Evolutionary conservation across 1,140 invertebrate genomes (phyloP), one percentile per base, ranked within the genome.

Genomic region (Alviniconcha marisindica): DNA sequence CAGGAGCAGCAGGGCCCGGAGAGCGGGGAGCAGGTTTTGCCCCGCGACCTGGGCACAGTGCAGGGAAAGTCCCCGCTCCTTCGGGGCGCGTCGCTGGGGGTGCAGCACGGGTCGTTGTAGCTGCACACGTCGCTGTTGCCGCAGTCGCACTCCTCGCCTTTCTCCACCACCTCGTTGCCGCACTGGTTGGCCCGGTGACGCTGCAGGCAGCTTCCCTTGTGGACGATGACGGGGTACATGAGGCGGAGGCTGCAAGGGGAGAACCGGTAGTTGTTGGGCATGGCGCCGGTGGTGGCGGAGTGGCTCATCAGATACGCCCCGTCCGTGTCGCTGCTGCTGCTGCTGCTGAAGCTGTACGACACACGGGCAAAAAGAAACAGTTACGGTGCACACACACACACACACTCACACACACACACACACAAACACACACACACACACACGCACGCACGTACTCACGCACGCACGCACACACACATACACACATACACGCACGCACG

Each of bases 101-200:
- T 86, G 36, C 90, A 91, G 77, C 90, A 91, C 1, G 71, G 69
- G 74, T 91, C 90, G 33, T 82, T 81, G 1, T 38, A 81, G 1
- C 28, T n/a, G 81, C 90, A 91, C 1, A 85, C 82, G 7, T 40
- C 60, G 0, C 44, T 42, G 12, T 60, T 82, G 2, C 90, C 90
- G 83, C 90, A 91, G 54, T 91, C 90, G 83, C 90, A 91, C 81
- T 91, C 89, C 71, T 91, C 90, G 2, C 83, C 84, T 3, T 51
- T 76, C 63, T 89, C 89, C 5, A 83, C 44, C 38, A 89, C 54
- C n/a, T 84, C 84, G 80, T 90, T 89, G 21, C 89, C 88, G 77
- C 88, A 88, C 18, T 73, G n/a, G 5, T 85, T 80, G 40, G 60
- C 69, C 5, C 15, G 48, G 38, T 60, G 69, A 31, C 15, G 60